These are phyloP conservation scores for Melinaea marsaeus DNA, from an alignment of 2,888 invertebrate species.

Conservation along the genomic window DNA sequence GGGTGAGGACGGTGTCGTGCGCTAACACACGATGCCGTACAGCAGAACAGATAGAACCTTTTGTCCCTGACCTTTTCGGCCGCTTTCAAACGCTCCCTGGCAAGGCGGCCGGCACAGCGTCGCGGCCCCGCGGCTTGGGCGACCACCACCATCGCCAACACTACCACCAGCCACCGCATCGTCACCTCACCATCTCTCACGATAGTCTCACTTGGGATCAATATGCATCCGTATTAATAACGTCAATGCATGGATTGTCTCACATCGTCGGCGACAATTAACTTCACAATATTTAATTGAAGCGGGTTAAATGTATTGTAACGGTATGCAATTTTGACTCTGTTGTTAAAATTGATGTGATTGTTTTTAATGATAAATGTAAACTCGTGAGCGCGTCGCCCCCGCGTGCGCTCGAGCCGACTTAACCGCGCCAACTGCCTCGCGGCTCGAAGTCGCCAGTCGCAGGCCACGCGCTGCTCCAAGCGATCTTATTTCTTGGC, in stretches of 20 bases:
- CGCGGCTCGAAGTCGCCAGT: slow-evolving; percentile 9
- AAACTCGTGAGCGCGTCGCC: not conserved
- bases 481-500: slow-evolving; percentile 25
- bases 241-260: slow-evolving; percentile 17
- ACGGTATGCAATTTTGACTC: slow-evolving; percentile 2
- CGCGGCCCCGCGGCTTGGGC: slow-evolving; percentile 46
- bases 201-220: slow-evolving; percentile 6
- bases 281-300: not conserved
- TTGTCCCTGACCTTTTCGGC: slow-evolving; percentile 71
- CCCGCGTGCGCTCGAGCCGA: slow-evolving; percentile 36
- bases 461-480: slow-evolving; percentile 8
- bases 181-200: slow-evolving; percentile 27
- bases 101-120: slow-evolving; percentile 63
- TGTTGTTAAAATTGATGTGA: no score
- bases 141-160: slow-evolving; percentile 38
- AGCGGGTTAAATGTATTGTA: slow-evolving; percentile 15
- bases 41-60: slow-evolving; percentile 63
- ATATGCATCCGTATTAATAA: not conserved
- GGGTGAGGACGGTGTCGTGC: slow-evolving; percentile 45
- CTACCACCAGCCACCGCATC: slow-evolving; percentile 51
- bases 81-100: slow-evolving; percentile 66
- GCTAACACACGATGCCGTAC: slow-evolving; percentile 53
- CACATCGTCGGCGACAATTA: not conserved
- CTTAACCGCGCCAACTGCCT: slow-evolving; percentile 48
- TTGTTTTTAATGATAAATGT: no score